Base-by-base conservation (phyloP, 2,888 invertebrate genomes). In the Drosophila nigritarsus region DNA sequence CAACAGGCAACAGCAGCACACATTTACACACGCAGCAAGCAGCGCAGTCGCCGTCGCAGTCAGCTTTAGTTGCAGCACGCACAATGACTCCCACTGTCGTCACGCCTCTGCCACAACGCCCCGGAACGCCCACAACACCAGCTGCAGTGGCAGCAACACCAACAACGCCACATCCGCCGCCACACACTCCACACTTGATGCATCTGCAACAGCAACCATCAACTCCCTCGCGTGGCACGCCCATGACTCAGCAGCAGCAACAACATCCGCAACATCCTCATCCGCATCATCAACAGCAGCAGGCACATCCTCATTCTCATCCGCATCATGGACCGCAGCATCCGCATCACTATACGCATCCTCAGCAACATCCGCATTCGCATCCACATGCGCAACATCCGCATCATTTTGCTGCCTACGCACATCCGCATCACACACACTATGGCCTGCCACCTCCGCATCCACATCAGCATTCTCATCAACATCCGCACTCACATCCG, bases 61-160 rank as follows among this genome's bases (percentile, higher is more conserved):
- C 62, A 56, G 30, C 65, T 60, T 56, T 61, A 65, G 53, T 62
- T 32, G 50, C 80, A 61, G 51, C 66, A 63, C 83, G 81, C 74
- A 73, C 83, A 73, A 78, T 75, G 67, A 63, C 76, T 20, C 68
- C 72, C 49, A 69, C 58, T 20, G 75, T 67, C 58, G 45, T 4
- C 24, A 66, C 62, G 48, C 38, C 65, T 20, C 18, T 68, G 58
- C 36, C 81, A 13, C 45, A 74, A n/a, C 69, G 83, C 30, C 84
- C 84, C 6, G 82, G 66, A 51, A 89, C 85, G 51, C 85, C 89
- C 54, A 78, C 80, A 66, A 78, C 83, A 58, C 71, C 84, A 45
- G 66, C 65, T 45, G 51, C 56, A 40, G 58, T 55, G 45, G 55
- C 64, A 65, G 54, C 60, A 55, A 42, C 70, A 51, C 71, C 77